Percentiles rank a stretch among this genome's conserved stretches.
phyloP scores from a whole-genome alignment of 2,888 invertebrate species.

The Tipula unca region DNA sequence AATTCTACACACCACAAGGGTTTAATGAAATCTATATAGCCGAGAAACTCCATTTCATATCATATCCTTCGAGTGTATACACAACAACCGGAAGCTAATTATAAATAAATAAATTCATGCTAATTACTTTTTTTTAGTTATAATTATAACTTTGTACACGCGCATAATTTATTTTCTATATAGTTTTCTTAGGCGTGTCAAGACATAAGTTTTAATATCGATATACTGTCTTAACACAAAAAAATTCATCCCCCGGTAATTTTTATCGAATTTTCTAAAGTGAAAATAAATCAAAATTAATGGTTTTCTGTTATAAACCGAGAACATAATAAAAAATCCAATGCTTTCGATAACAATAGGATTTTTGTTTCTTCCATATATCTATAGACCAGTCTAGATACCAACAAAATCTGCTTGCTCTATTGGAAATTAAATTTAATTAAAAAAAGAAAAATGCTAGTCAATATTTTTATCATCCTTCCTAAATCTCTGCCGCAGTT shows the following conservation, averaged over 20 bases:
- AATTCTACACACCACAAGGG: neutral
- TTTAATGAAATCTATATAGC: too few species aligned
- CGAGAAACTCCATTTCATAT: too few species aligned
- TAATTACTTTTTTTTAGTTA: neutral
- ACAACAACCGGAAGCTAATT: neutral
- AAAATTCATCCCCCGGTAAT: neutral
- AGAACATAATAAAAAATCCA: neutral
- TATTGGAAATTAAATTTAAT: neutral
- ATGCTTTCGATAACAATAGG: neutral
- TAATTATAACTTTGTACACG: neutral
- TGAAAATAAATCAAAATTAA: conserved; percentile 14
- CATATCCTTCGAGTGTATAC: too few species aligned
- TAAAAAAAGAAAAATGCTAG: neutral
- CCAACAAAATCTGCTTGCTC: neutral
- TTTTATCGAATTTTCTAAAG: neutral
- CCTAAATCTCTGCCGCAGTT: neutral
- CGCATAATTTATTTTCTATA: neutral
- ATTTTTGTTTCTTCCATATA: neutral
- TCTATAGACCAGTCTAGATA: too few species aligned
- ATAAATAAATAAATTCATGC: too few species aligned
- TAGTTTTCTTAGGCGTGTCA: neutral
- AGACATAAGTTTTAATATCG: neutral
- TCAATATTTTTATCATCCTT: neutral
- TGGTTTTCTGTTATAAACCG: neutral
- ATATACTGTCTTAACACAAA: neutral